Base-by-base conservation (phyloP, 2,113 vertebrate species). In the Phrynocephalus versicolor region DNA sequence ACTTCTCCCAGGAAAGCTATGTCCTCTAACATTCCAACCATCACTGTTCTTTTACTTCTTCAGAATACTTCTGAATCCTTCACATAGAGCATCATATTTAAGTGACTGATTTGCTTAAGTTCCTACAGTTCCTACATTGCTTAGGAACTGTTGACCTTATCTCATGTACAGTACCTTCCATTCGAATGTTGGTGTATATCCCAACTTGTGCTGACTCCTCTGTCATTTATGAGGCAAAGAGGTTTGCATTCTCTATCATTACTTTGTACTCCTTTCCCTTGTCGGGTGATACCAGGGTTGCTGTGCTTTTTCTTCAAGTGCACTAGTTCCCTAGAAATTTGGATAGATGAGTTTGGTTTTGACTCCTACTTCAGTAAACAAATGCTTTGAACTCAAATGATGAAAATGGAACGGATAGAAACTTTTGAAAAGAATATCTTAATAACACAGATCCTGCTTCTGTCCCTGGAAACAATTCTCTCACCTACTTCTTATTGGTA, bases 351-450 rank as follows among this genome's bases (percentile, higher is more conserved):
- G 41, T 64, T 41, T 74, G 57, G 35, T 35, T 83, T 60, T 60
- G 57, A 55, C 57, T 45, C 51, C 15, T 64, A 3, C 78, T 67
- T 45, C 41, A 73, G 76, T 55, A 57, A 51, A 37, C 21, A 57
- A 64, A 67, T 25, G 14, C 2, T 41, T 70, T 78, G 64, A 71
- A 79, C 25, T 65, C 74, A 65, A 19, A 75, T n/a, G n/a, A n/a
- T n/a, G 89, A 25, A 80, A 69, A 73, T 70, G 85, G 85, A 88
- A 85, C 75, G 16, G 62, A 62, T 62, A 25, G 58, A 45, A 81
- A 45, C 33, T 80, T 83, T n/a, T n/a, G 58, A 23, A 7, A 65
- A 19, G 41, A 2, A 9, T 27, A 1, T 41, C 25, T 21, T 3
- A 0, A 0, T 60, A 84, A 16, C 13, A 27, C 27, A 33, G 69